Percentiles rank a stretch among this genome's conserved stretches.
Conservation (phyloP, 2,113 vertebrate genomes). For the Myotis brandtii region DNA sequence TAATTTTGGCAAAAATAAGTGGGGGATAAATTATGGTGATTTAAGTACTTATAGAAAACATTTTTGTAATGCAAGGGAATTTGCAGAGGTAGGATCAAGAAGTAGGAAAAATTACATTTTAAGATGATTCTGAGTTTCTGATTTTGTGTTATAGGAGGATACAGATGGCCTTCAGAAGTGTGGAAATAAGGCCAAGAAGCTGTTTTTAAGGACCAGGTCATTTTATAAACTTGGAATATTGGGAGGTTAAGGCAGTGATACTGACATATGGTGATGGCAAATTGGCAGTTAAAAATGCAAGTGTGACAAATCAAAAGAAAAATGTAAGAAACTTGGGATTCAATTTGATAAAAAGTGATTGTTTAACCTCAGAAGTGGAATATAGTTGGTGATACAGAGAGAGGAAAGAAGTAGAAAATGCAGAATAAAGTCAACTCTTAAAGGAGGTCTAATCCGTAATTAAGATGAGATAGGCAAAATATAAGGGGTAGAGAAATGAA, state of each 20-base stretch:
- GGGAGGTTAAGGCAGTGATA: neutral
- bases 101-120: neutral
- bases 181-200: neutral
- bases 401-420: neutral
- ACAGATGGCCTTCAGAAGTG: neutral
- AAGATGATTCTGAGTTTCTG: slow-evolving; percentile 18
- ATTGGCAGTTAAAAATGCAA: neutral
- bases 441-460: neutral
- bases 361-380: neutral
- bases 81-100: neutral
- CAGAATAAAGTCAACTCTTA: neutral
- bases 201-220: neutral
- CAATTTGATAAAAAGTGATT: neutral
- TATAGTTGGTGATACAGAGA: neutral
- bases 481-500: neutral
- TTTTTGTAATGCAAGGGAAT: neutral
- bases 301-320: neutral
- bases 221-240: neutral
- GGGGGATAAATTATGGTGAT: neutral
- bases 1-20: slow-evolving; percentile 37
- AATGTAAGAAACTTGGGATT: neutral
- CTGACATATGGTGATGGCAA: neutral
- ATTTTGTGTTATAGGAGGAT: slow-evolving; percentile 14
- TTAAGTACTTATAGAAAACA: slow-evolving; percentile 4
- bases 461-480: neutral